Evolutionary conservation across 2,797 vertebrate species (phyloP), one percentile per base, ranked within the genome.

Genomic region (Anguilla pacifica): DNA sequence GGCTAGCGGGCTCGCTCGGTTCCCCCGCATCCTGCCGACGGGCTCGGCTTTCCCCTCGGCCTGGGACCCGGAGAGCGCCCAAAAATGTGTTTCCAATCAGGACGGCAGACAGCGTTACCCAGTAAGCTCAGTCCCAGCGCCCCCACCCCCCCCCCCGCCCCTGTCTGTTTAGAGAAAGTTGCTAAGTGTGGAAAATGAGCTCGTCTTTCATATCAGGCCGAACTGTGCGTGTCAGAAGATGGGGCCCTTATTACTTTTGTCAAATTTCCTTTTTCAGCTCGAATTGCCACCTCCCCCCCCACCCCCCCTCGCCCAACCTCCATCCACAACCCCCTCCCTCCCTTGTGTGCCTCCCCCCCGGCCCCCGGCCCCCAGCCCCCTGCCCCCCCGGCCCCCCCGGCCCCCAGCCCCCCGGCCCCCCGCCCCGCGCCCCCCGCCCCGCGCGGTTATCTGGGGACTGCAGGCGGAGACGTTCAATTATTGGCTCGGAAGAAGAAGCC

Each of bases 71-170:
- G 49, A 93, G 94, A 95, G 94, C 95, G 96, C 93, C 94, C 95
- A 95, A 94, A 95, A 95, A 95, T 94, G 97, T 98, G 97, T 95
- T 98, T 97, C 96, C 94, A 97, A 97, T 96, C 96, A 96, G 93
- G 93, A 94, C 94, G 94, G 94, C 95, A 43, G 77, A 95, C 94
- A 91, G 94, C 91, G 92, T 97, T 96, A 96, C 95, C 92, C 92
- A 94, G 95, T 95, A 96, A 97, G 95, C 95, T 93, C 89, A 90
- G 51, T 94, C 93, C 92, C 91, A 85, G 87, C 35, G 35, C 35
- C 35, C 35, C 35, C 35, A 1, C 31, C 35, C 35, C 35, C 35
- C 31, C 31, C 31, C 31, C 31, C 31, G 1, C 35, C 35, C 35
- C 91, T 89, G 88, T 87, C 35, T 83, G 84, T 82, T 88, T 93